A percentile compares a stretch with the other conserved stretches of the same genome.
Evolutionary conservation across 2,888 invertebrate genomes (phyloP).

Genomic region (Tortricodes alternella): DNA sequence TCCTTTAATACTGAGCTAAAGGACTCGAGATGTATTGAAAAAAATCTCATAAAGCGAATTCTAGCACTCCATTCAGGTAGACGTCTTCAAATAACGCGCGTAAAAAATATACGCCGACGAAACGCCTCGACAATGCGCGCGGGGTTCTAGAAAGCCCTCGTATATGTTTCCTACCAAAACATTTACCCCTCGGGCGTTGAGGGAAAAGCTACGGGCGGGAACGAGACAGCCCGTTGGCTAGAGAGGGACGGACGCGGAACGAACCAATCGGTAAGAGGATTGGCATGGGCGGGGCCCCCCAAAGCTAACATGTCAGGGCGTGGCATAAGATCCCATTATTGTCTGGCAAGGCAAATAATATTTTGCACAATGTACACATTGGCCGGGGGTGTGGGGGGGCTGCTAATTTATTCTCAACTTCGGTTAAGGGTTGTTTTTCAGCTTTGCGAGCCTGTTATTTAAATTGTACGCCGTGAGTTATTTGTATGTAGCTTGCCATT

Average conservation of each 20-base stretch:
- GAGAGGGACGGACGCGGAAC: slow-evolving; percentile 48
- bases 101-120: slow-evolving; percentile 73
- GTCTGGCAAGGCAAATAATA: slow-evolving; percentile 88
- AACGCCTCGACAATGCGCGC: slow-evolving; percentile 70
- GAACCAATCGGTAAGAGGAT: slow-evolving; percentile 59
- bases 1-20: slow-evolving; percentile 67
- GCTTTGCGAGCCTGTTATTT: slow-evolving; percentile 82
- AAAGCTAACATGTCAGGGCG: slow-evolving; percentile 84
- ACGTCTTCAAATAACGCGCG: slow-evolving; percentile 72
- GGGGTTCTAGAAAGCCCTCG: slow-evolving; percentile 76
- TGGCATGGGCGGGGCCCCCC: slow-evolving; percentile 63
- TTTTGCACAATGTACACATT: slow-evolving; percentile 88
- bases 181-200: slow-evolving; percentile 82
- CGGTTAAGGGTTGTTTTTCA: slow-evolving; percentile 83
- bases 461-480: slow-evolving; percentile 79
- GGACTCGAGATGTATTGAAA: slow-evolving; percentile 60
- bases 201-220: slow-evolving; percentile 74
- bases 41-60: slow-evolving; percentile 79
- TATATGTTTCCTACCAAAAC: slow-evolving; percentile 83
- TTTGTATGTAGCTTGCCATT: slow-evolving; percentile 75
- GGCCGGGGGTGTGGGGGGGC: slow-evolving; percentile 69
- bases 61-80: slow-evolving; percentile 79
- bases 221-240: slow-evolving; percentile 38
- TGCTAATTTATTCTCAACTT: slow-evolving; percentile 83
- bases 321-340: slow-evolving; percentile 81